Conservation (phyloP, 2,797 vertebrate genomes). For the Characodon lateralis region DNA sequence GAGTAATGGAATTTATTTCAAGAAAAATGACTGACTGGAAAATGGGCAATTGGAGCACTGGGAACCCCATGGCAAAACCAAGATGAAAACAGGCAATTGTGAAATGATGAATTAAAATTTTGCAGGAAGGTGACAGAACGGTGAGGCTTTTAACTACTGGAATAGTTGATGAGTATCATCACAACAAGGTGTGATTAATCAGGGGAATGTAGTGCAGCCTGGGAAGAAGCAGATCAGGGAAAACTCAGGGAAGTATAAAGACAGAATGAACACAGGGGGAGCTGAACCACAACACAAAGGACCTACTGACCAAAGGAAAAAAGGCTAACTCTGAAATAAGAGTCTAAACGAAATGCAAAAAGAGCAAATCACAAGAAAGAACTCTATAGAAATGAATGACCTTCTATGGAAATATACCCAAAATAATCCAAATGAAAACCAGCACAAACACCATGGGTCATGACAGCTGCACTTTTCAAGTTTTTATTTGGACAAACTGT, state of each 20-base stretch:
- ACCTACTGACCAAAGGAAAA: background rate
- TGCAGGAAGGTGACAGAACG: too few relatives aligned
- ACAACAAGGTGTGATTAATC: background rate
- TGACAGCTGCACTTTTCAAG: background rate
- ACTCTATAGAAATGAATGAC: background rate
- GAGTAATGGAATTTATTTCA: too few relatives aligned
- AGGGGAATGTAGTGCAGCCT: background rate
- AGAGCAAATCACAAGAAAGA: background rate
- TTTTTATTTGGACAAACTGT: background rate
- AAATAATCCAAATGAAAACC: background rate
- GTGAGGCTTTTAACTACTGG: background rate
- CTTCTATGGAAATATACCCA: too few relatives aligned
- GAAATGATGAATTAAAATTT: too few relatives aligned
- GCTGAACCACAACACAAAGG: background rate
- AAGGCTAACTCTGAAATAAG: background rate
- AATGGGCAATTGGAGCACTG: too few relatives aligned
- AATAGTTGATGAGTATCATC: too few relatives aligned
- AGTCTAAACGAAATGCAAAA: background rate
- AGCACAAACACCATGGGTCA: background rate
- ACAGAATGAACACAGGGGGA: background rate
- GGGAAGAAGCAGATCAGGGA: background rate
- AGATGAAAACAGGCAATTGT: too few relatives aligned
- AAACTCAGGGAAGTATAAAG: background rate
- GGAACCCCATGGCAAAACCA: too few relatives aligned
- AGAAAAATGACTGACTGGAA: too few relatives aligned